Conservation (phyloP, 1,140 invertebrate genomes). For the Dendroctonus valens region DNA sequence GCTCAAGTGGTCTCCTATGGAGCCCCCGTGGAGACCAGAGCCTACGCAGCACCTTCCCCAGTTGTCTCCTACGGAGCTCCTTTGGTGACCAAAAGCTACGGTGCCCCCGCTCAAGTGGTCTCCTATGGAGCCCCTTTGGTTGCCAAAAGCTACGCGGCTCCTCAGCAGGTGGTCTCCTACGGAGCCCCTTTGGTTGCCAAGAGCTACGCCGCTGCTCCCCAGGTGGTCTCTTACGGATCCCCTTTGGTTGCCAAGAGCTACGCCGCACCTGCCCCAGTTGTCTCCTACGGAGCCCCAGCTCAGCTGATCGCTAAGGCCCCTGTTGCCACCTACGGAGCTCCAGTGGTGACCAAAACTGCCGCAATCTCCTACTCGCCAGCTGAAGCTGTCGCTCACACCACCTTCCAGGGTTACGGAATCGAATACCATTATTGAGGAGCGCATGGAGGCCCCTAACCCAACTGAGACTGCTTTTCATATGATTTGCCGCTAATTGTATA, state of each 20-base stretch:
- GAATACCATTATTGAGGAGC: constrained; percentile 54
- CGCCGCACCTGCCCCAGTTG: constrained; percentile 33
- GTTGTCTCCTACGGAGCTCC: constrained; percentile 33
- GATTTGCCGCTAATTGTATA: neutral
- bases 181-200: constrained; percentile 30
- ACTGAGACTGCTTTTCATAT: too few relatives aligned
- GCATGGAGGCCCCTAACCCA: too few relatives aligned
- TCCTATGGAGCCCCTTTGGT: constrained; percentile 25
- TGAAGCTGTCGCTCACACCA: constrained; percentile 54
- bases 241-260: constrained; percentile 30
- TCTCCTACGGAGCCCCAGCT: constrained; percentile 25
- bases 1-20: constrained; percentile 35
- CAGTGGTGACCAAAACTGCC: constrained; percentile 33
- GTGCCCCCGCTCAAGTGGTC: constrained; percentile 34
- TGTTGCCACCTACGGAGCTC: constrained; percentile 28
- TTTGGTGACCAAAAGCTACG: constrained; percentile 13
- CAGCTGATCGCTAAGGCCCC: constrained; percentile 35
- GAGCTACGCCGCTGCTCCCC: constrained; percentile 30
- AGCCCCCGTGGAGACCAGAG: constrained; percentile 27
- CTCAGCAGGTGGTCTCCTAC: constrained; percentile 19
- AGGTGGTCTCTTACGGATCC: constrained; percentile 30
- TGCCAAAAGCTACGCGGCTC: constrained; percentile 31
- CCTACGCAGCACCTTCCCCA: constrained; percentile 23
- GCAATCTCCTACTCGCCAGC: constrained; percentile 56
- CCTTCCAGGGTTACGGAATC: constrained; percentile 54